Percentiles rank a stretch among this genome's conserved stretches.
Evolutionary conservation across 2,797 vertebrate species (phyloP).

Genomic region (Lepilemur ruficaudatus): DNA sequence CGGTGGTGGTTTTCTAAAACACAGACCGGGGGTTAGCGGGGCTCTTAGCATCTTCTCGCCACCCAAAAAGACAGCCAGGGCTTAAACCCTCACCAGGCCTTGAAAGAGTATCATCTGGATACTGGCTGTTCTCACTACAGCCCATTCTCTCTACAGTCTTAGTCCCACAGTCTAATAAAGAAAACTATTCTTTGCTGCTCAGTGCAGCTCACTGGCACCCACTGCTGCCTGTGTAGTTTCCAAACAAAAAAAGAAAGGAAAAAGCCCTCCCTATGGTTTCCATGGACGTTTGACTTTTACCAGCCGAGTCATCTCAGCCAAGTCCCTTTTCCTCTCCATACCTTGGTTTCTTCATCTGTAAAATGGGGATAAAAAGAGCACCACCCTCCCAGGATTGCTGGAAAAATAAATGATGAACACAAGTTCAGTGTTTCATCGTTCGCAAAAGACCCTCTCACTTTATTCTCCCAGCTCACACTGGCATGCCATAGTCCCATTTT

Average conservation of each 20-base stretch:
- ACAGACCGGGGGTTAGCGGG: neutral
- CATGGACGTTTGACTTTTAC: neutral
- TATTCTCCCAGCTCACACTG: neutral
- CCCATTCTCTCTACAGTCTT: neutral
- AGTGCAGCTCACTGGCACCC: neutral
- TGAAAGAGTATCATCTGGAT: accelerated
- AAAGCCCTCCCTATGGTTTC: neutral
- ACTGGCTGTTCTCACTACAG: neutral
- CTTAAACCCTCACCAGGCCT: neutral
- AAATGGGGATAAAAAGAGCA: neutral
- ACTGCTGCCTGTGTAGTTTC: neutral
- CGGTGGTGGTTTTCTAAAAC: constrained; percentile 76
- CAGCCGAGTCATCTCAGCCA: neutral
- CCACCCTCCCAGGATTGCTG: neutral
- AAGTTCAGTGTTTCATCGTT: neutral
- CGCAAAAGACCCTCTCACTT: neutral
- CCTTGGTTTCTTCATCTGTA: neutral
- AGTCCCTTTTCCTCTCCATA: neutral
- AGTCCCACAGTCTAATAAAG: neutral
- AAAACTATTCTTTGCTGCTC: neutral
- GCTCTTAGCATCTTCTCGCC: neutral
- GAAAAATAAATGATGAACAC: neutral
- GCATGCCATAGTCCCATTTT: neutral
- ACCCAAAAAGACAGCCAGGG: neutral
- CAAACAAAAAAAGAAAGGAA: neutral